phyloP scores from a whole-genome alignment of 2,797 vertebrate species.

The Crax fasciolata region DNA sequence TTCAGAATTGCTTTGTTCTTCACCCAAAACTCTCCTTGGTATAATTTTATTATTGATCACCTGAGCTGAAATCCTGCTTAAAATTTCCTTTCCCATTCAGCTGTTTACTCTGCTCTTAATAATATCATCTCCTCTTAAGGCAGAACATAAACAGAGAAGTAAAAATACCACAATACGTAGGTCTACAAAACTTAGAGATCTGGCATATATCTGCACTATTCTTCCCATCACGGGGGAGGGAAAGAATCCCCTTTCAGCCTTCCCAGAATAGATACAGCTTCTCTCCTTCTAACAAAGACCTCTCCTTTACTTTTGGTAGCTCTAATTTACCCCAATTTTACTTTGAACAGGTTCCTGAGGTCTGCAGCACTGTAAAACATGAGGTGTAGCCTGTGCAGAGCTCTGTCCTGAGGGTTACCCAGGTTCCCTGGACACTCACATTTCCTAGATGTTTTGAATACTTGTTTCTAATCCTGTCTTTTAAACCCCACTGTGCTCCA shows the following conservation, averaged over 20 bases:
- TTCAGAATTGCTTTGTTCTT: background rate
- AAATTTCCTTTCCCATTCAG: background rate
- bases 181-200: background rate
- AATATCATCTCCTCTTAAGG: background rate
- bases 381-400: background rate
- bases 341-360: background rate
- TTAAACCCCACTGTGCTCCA: constrained; percentile 12
- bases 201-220: background rate
- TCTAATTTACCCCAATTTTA: background rate
- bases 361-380: background rate
- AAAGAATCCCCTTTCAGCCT: background rate
- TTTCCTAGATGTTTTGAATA: constrained; percentile 22
- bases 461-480: constrained; percentile 4
- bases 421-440: background rate
- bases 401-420: background rate
- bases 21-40: rapidly evolving
- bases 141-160: background rate
- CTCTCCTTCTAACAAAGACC: background rate
- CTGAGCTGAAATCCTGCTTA: background rate
- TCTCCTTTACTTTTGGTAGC: background rate
- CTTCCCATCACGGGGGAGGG: background rate
- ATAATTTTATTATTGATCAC: background rate
- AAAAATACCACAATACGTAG: background rate
- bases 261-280: background rate
- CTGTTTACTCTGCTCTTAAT: background rate